Evolutionary conservation across 2,797 vertebrate genomes (phyloP).

Genomic region (Malacoctenus gilli): DNA sequence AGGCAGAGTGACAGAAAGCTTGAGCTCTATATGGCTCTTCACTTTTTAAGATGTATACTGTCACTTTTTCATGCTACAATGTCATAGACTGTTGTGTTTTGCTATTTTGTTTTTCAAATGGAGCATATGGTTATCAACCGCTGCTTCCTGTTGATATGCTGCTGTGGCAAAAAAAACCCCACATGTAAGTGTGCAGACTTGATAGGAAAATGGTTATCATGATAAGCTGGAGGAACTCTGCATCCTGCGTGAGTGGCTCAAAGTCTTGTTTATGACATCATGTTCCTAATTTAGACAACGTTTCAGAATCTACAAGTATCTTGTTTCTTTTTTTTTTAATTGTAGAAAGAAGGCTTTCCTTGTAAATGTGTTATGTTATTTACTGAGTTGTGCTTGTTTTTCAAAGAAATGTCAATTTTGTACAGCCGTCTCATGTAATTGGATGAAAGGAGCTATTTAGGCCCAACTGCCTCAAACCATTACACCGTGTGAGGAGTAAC

Average conservation of each 20-base stretch:
- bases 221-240: slow-evolving; percentile 16
- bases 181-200: slow-evolving; percentile 4
- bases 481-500: slow-evolving; percentile 30
- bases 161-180: neutral
- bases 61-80: too few relatives aligned
- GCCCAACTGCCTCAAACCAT: slow-evolving; percentile 30
- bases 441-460: slow-evolving; percentile 47
- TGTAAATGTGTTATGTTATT: slow-evolving; percentile 1
- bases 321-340: neutral
- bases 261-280: slow-evolving; percentile 5
- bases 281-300: neutral
- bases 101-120: slow-evolving; percentile 1
- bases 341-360: slow-evolving; percentile 12
- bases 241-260: neutral
- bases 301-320: neutral
- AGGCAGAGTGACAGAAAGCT: slow-evolving; percentile 27
- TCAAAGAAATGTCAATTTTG: slow-evolving; percentile 14
- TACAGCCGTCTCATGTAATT: slow-evolving; percentile 31
- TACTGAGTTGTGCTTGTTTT: slow-evolving; percentile 20
- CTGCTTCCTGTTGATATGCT: slow-evolving; percentile 47
- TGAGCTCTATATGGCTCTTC: too few relatives aligned
- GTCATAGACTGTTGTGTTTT: too few relatives aligned
- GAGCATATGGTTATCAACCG: slow-evolving; percentile 1
- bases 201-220: slow-evolving; percentile 18
- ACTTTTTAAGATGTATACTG: slow-evolving; percentile 28